Conservation (phyloP, 2,797 vertebrate genomes). For the Gobionotothen gibberifrons region DNA sequence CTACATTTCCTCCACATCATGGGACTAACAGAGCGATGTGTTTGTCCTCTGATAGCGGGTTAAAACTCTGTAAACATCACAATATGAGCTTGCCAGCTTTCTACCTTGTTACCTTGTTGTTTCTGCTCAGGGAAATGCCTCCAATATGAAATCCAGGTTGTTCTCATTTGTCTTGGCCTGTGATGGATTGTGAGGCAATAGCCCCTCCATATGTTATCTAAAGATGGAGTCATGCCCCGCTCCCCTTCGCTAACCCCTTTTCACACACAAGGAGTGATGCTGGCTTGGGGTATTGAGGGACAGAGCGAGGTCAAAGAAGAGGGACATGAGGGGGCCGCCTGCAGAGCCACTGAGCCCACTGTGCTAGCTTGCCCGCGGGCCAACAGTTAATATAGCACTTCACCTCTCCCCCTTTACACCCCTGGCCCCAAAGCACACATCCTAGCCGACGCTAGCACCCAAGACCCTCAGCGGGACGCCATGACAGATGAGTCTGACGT, state of each 20-base stretch:
- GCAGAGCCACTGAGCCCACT: slow-evolving; percentile 38
- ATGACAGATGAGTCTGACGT: slow-evolving; percentile 82
- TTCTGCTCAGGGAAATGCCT: slow-evolving; percentile 61
- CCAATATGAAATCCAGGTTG: slow-evolving; percentile 73
- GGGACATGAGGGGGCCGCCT: slow-evolving; percentile 46
- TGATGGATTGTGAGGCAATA: slow-evolving; percentile 77
- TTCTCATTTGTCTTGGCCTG: slow-evolving; percentile 73
- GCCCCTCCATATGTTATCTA: slow-evolving; percentile 80
- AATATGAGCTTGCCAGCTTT: slow-evolving; percentile 40
- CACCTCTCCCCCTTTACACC: slow-evolving; percentile 67
- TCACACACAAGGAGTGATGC: slow-evolving; percentile 72
- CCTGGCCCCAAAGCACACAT: slow-evolving; percentile 62
- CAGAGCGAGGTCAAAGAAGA: slow-evolving; percentile 65
- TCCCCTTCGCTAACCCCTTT: slow-evolving; percentile 63
- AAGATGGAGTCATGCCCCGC: slow-evolving; percentile 69
- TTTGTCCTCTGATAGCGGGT: slow-evolving; percentile 36
- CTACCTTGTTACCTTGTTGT: slow-evolving; percentile 51
- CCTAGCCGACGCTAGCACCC: slow-evolving; percentile 63
- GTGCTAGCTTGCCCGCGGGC: slow-evolving; percentile 72
- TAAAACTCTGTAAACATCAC: slow-evolving; percentile 51
- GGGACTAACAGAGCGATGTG: slow-evolving; percentile 16
- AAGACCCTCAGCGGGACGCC: slow-evolving; percentile 63
- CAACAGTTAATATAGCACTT: slow-evolving; percentile 80
- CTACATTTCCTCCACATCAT: slow-evolving; percentile 16
- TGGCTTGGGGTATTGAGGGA: slow-evolving; percentile 63